Evolutionary conservation across 2,113 vertebrate genomes (phyloP), one percentile per base, ranked within the genome.

Genomic region (Strix aluco): DNA sequence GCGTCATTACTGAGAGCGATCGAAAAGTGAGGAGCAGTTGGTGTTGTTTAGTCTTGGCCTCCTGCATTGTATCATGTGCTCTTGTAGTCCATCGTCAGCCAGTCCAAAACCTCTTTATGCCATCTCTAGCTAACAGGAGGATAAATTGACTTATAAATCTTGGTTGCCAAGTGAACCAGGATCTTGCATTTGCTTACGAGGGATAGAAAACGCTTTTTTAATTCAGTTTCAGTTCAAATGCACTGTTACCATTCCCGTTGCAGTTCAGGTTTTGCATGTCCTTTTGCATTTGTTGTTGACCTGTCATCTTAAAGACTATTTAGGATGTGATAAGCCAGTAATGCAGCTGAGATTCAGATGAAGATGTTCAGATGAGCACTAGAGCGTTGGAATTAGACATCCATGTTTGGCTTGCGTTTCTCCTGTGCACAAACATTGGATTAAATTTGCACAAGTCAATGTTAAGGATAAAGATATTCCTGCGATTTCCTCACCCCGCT

Each of bases 11-110:
- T 83, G 55, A 82, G 63, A 63, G 86, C 11, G 12, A 61, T 25
- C 6, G 9, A 23, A 75, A 40, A 54, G 9, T 2, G 2, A 5
- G 3, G 38, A 42, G 13, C 38, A 17, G 36, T 13, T 0, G 4
- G 15, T 66, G 46, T 1, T 47, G 22, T 58, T 85, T 2, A 55
- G 44, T 47, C 40, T 44, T 34, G 22, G n/a, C 29, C 27, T 84
- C 26, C 69, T 75, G 32, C 57, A 20, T 20, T 0, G 1, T 2
- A 3, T 54, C 29, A 4, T 3, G 12, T 75, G 38, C 54, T 80
- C 30, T 58, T 3, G 1, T 20, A 27, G 16, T 58, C 71, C 52
- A 6, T 47, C 7, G 0, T 13, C 40, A 75, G 23, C 36, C 42
- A 66, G 4, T n/a, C 47, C 22, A 29, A 85, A 73, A 52, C 4